Evolutionary conservation across 2,113 vertebrate species (phyloP), one percentile per base, ranked within the genome.

Genomic region (Procavia capensis): DNA sequence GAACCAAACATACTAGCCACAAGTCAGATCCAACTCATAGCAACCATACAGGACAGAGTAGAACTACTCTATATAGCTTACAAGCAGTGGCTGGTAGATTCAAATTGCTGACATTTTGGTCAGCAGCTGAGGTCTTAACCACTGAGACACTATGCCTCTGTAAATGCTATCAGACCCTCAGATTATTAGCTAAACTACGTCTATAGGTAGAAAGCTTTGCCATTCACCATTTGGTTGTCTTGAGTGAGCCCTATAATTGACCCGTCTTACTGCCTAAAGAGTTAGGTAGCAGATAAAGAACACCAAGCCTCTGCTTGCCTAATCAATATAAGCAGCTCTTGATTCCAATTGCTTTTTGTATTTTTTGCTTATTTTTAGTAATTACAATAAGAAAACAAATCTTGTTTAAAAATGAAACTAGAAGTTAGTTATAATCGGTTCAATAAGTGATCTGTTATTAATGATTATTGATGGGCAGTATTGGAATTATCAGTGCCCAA

Each of bases 371-470:
- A 74, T 90, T 92, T 82, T 94, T 82, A 94, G 4, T 79, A 91
- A 92, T 66, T 91, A 70, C 57, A 59, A 59, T 20, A 59, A 59
- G 19, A 17, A 59, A 59, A 93, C 87, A 45, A 80, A 96, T 97
- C 94, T 89, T 95, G 82, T 93, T 93, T 82, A 41, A 97, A 94
- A 96, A 79, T 88, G 85, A 96, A 98, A 88, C 78, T 95, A 97
- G 93, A 97, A 96, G 92, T 97, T 98, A 98, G 98, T 97, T 98
- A 97, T 98, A 98, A 98, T 94, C 36, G 0, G 81, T 96, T 97
- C 85, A 98, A 98, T 98, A 98, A 98, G 98, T 98, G 93, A 98
- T 96, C 95, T 97, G 80, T 98, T 98, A 97, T 98, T 98, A 98
- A 98, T 98, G 90, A 96, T 97, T 98, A 98, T 97, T 98, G 98